Base-by-base conservation (phyloP, 1,140 invertebrate species). In the Papilio glaucus region DNA sequence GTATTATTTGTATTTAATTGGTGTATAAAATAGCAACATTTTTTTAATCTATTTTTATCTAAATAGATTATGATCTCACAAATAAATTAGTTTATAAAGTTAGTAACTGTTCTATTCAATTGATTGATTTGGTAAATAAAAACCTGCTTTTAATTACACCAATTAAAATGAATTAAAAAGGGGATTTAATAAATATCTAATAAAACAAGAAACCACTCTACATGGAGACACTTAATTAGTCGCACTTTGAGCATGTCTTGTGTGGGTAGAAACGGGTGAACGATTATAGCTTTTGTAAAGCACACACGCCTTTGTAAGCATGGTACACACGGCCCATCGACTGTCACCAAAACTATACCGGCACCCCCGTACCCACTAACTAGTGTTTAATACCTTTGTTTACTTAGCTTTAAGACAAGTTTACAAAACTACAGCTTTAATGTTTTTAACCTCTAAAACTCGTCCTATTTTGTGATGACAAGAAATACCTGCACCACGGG, bases 21-120 rank as follows among this genome's bases (percentile, higher is more conserved):
- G 63, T 72, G 72, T 71, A 76, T 77, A 65, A 37, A 0, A n/a
- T 18, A 49, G 45, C 21, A 49, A 49, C 15, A 6, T 45, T 45
- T 45, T 18, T 18, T 45, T 0, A n/a, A n/a, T 15, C 4, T 15
- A 1, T 15, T 7, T 45, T 45, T 45, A 6, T 33, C 29, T 33
- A 33, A 33, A 33, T 33, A 33, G 2, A 33, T 33, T 33, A 3
- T 33, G 6, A 33, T 33, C 29, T 33, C 29, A 33, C 29, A 33
- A 33, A 33, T 33, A 33, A 33, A 6, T 33, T 33, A 33, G 29
- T 33, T 33, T 33, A 33, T 33, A 2, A 33, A 33, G 2, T 33
- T 33, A 33, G 29, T 33, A 33, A 3, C 29, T 6, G 29, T 33
- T n/a, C 29, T 33, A 33, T 33, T 33, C 2, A 33, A 33, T 33